phyloP scores from a whole-genome alignment of 2,888 invertebrate genomes.

The Synanthedon andrenaeformis region DNA sequence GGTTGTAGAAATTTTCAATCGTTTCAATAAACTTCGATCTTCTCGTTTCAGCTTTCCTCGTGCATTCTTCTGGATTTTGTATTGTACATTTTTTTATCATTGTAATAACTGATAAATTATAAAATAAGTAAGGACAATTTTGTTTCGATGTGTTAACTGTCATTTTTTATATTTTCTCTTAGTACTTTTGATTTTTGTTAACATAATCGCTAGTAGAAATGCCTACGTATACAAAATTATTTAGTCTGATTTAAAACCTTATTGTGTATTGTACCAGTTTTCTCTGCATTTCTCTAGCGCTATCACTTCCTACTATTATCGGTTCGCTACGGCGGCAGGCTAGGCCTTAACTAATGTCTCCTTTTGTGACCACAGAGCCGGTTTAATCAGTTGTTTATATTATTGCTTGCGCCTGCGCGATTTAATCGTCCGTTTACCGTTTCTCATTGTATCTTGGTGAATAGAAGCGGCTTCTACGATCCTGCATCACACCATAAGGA shows the following conservation, averaged over 20 bases:
- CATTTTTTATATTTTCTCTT: too few relatives aligned
- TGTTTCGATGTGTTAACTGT: too few relatives aligned
- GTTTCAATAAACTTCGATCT: too few relatives aligned
- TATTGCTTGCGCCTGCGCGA: conserved; percentile 56
- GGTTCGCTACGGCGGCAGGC: conserved; percentile 42
- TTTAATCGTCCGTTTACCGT: conserved; percentile 63
- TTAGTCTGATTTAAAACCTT: conserved; percentile 6
- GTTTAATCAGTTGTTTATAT: conserved; percentile 68
- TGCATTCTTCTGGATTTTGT: too few relatives aligned
- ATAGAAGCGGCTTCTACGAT: conserved; percentile 30
- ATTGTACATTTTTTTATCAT: too few relatives aligned
- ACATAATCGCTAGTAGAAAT: too few relatives aligned
- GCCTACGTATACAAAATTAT: not conserved
- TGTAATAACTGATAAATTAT: too few relatives aligned
- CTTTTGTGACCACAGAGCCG: conserved; percentile 58
- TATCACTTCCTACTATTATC: conserved; percentile 62
- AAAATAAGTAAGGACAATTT: too few relatives aligned
- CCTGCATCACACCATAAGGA: conserved; percentile 11
- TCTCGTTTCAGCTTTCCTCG: too few relatives aligned
- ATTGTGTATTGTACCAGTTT: conserved; percentile 40
- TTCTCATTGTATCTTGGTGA: conserved; percentile 50
- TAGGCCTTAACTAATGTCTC: conserved; percentile 61
- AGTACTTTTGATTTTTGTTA: too few relatives aligned
- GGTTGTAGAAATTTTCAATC: too few relatives aligned
- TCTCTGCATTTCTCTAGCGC: conserved; percentile 23